Evolutionary conservation across 1,140 invertebrate genomes (phyloP).

Genomic region (Sycophaga agraensis): DNA sequence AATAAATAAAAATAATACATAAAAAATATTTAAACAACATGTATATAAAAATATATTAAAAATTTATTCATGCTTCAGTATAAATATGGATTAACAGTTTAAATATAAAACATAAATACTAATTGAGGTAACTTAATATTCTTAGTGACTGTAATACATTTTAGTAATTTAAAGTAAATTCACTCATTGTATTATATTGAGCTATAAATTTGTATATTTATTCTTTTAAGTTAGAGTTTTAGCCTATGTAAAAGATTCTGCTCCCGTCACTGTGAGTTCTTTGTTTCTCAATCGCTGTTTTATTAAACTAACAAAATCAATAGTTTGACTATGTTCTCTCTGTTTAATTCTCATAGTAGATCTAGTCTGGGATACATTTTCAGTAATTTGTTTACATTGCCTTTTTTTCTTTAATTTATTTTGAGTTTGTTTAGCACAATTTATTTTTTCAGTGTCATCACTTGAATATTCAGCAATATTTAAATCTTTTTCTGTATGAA

Average conservation of each 20-base stretch:
- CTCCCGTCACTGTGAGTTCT: not conserved
- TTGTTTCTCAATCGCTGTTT: slow-evolving; percentile 41
- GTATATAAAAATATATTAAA: too few relatives aligned
- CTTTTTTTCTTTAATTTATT: slow-evolving; percentile 3
- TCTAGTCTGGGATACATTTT: slow-evolving; percentile 8
- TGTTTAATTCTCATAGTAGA: not conserved
- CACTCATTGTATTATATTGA: too few relatives aligned
- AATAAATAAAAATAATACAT: too few relatives aligned
- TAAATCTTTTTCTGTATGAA: slow-evolving; percentile 18
- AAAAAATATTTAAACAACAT: too few relatives aligned
- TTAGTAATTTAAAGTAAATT: too few relatives aligned
- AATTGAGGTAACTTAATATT: not conserved
- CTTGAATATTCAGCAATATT: slow-evolving; percentile 2
- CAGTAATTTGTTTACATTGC: not conserved
- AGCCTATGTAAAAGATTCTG: too few relatives aligned
- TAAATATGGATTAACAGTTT: not conserved
- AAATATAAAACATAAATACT: slow-evolving; percentile 1
- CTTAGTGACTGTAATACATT: too few relatives aligned
- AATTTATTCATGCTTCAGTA: slow-evolving; percentile 6
- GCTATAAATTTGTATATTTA: too few relatives aligned
- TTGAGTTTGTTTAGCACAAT: slow-evolving; percentile 13
- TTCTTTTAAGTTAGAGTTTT: too few relatives aligned
- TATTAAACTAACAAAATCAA: slow-evolving; percentile 47
- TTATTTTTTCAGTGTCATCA: slow-evolving; percentile 7
- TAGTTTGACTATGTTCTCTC: slow-evolving; percentile 19